Base-by-base conservation (phyloP, 2,113 vertebrate genomes). In the Nannobrachium achirus region DNA sequence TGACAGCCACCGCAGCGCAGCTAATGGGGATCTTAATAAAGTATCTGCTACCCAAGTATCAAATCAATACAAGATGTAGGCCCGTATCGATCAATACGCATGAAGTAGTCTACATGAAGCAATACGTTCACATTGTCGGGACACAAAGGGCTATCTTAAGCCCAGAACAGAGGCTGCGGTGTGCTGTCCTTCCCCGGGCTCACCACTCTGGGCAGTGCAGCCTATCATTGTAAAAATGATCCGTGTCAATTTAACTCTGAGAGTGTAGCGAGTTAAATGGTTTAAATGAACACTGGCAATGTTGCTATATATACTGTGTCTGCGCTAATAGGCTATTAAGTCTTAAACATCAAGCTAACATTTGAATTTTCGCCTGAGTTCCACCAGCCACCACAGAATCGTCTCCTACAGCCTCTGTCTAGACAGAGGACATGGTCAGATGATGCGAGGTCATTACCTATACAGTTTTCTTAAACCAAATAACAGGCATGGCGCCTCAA, bases 11-110 rank as follows among this genome's bases (percentile, higher is more conserved):
- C 70, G 82, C 69, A 73, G 78, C 74, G 71, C 66, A n/a, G 68
- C 81, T 79, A 82, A 82, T 88, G 82, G 69, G 80, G 71, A 80
- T 80, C 80, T 87, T 85, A 83, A 89, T 88, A 84, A 88, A 87
- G 84, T 76, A 80, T 82, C 79, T 75, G 59, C 73, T 73, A 87
- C 81, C 79, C 80, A 15, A 70, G 66, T 74, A 80, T 66, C 75
- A 77, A 73, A 82, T 89, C 86, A 41, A 87, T 87, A 78, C 59
- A 74, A 84, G 79, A 88, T 84, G 82, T 72, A 83, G 68, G 68
- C 76, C 74, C 40, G 52, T 63, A 65, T 60, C 62, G 81, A 84
- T 80, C 83, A 79, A 86, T 86, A 83, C 75, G 69, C 82, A 80
- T 73, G 77, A 89, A 79, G 81, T 73, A 84, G 84, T 56, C 64